Evolutionary conservation across 2,797 vertebrate species (phyloP).

Genomic region (Lerista edwardsae): DNA sequence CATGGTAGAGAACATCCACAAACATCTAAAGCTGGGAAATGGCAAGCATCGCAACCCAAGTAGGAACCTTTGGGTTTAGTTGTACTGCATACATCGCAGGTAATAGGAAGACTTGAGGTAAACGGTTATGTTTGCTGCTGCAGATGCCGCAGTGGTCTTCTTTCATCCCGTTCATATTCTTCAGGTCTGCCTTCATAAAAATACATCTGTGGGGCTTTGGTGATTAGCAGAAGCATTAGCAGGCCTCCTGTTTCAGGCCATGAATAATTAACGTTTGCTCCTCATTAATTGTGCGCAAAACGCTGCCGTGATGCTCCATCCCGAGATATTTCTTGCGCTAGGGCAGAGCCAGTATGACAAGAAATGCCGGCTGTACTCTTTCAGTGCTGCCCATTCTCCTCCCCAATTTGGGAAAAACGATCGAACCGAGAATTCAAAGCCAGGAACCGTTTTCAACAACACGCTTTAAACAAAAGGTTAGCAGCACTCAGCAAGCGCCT

Average conservation of each 20-base stretch:
- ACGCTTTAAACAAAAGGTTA: conserved; percentile 12
- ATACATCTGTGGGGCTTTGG: conserved; percentile 73
- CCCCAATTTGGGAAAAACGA: neutral
- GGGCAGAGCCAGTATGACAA: conserved; percentile 53
- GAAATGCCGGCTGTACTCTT: conserved; percentile 31
- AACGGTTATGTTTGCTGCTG: neutral
- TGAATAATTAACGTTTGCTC: conserved; percentile 77
- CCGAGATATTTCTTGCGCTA: conserved; percentile 71
- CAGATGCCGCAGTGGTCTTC: neutral
- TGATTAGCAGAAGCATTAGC: conserved; percentile 79
- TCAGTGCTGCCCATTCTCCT: conserved; percentile 1
- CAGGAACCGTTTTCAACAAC: conserved; percentile 25
- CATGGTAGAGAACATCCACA: neutral
- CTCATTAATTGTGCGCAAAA: conserved; percentile 77
- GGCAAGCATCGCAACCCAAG: too few species aligned
- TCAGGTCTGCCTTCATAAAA: conserved; percentile 50
- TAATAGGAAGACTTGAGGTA: neutral
- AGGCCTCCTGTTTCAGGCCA: conserved; percentile 74
- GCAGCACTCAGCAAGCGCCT: neutral
- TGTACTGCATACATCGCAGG: fast-evolving
- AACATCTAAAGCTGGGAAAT: neutral
- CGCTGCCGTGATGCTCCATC: conserved; percentile 63
- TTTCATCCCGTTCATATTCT: conserved; percentile 37
- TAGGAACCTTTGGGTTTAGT: neutral
- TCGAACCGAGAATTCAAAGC: neutral